Evolutionary conservation across 2,888 invertebrate species (phyloP).

Genomic region (Chironomus riparius): DNA sequence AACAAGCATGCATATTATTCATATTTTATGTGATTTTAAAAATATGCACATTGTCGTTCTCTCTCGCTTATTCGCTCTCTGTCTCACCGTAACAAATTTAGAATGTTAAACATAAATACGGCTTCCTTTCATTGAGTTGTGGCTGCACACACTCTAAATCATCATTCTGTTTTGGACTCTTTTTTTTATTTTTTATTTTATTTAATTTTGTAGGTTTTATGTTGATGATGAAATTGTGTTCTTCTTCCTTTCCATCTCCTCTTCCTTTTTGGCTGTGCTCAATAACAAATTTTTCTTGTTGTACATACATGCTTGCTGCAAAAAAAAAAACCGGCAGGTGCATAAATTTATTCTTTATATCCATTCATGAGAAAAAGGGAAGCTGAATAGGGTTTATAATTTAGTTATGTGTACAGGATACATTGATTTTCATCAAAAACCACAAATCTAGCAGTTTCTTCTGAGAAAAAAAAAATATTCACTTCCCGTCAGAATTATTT

Average conservation of each 20-base stretch:
- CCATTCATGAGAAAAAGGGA: slow-evolving; percentile 7
- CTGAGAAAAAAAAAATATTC: not conserved
- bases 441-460: not conserved
- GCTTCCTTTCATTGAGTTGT: not conserved
- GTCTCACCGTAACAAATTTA: not conserved
- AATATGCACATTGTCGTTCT: no score
- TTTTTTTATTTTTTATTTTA: no score
- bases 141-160: no score
- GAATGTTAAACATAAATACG: not conserved
- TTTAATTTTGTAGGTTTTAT: no score
- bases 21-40: not conserved
- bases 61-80: no score
- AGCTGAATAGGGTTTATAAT: slow-evolving; percentile 2
- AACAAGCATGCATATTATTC: not conserved
- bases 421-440: slow-evolving; percentile 7
- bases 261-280: no score
- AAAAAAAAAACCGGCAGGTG: slow-evolving; percentile 20
- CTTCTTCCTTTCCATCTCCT: no score
- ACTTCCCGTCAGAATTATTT: slow-evolving; percentile 5
- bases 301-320: not conserved
- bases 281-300: no score
- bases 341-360: not conserved
- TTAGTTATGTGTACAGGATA: not conserved
- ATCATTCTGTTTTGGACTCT: no score
- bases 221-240: no score